Evolutionary conservation across 2,888 invertebrate genomes (phyloP).

Genomic region (Ommatoiulus sabulosus): DNA sequence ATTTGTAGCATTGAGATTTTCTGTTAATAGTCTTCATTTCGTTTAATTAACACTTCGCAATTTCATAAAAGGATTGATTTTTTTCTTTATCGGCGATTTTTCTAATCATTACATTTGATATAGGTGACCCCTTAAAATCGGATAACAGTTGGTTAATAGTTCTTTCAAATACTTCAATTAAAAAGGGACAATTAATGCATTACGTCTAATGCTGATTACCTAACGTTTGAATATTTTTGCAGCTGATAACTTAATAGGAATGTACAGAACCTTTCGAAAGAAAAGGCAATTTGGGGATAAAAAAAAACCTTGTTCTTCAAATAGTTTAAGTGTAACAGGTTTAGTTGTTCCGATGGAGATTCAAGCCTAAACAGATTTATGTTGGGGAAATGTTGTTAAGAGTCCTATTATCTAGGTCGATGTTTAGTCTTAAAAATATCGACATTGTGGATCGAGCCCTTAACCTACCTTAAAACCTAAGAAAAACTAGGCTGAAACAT

Average conservation of each 20-base stretch:
- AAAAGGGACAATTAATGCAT: not conserved
- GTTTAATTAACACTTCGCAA: too few species aligned
- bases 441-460: conserved; percentile 37
- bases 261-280: not conserved
- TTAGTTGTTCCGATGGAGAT: not conserved
- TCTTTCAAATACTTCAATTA: not conserved
- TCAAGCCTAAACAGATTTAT: not conserved
- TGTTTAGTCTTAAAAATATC: not conserved
- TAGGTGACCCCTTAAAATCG: conserved; percentile 7
- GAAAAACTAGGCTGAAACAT: conserved; percentile 18
- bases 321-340: conserved; percentile 25
- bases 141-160: not conserved
- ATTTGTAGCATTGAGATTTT: too few species aligned
- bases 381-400: not conserved
- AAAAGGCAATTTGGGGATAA: not conserved
- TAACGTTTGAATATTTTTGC: not conserved
- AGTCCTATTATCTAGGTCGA: conserved; percentile 43
- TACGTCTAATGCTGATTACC: not conserved
- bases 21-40: too few species aligned
- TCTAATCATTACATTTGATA: not conserved
- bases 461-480: conserved; percentile 14
- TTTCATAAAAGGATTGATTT: not conserved
- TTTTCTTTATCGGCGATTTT: not conserved
- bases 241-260: conserved; percentile 7
- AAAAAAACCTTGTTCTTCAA: not conserved